Evolutionary conservation across 1,140 invertebrate species (phyloP), one percentile per base, ranked within the genome.

Genomic region (Rhagoletis pomonella): DNA sequence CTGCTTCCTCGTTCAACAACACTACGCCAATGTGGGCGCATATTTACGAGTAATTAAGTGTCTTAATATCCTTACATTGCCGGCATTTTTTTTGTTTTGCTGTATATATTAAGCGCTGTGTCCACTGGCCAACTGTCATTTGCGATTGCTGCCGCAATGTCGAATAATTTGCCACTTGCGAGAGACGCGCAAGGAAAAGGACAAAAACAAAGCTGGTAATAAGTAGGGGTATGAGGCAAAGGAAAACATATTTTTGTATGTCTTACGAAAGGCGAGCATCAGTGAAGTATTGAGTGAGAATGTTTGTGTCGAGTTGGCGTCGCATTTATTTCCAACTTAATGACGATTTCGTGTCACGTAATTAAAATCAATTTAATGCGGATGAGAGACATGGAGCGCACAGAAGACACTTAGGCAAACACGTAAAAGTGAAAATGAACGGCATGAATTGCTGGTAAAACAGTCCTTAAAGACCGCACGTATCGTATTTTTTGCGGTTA

Each of bases 341-440:
- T 86, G 44, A 47, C 58, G n/a, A 86, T 86, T 60, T 44, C 19
- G 44, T 86, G 55, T 62, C 84, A 86, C 84, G 50, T 44, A 86
- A 62, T 64, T 86, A 50, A 62, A 62, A n/a, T 62, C 42, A 86
- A 86, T 86, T 86, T 44, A 4, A 44, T 60, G 39, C 19, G 58
- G 84, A 60, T 86, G 60, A 7, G 69, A 47, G 42, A 6, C 39
- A 73, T 17, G 7, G 6, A 73, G 39, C 17, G 44, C 5, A 6
- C 9, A 2, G 1, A 12, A 10, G 10, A 3, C 29, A 67, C 10
- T 12, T 29, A 6, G 64, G 12, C 39, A 9, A 12, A 14, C 67
- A 17, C 14, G 42, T n/a, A 14, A 12, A 47, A 73, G 67, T 47
- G 12, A 3, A 73, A 73, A 73, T 73, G 44, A 69, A 69, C 44